These are phyloP conservation scores for Heptranchias perlo DNA, from an alignment of 2,113 vertebrate genomes.

Conservation along the genomic window DNA sequence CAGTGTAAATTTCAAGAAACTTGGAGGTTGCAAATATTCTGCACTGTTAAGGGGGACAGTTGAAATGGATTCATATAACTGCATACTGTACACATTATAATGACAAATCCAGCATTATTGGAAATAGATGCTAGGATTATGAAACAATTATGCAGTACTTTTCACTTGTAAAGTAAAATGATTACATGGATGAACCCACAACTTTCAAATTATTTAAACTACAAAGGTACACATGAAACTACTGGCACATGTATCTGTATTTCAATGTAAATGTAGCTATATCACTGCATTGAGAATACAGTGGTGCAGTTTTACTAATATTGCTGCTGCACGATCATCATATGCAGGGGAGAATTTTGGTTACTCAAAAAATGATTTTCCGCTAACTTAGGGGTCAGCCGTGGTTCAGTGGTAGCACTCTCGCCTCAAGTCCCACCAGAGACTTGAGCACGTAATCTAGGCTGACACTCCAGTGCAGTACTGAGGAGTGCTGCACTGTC, in stretches of 20 bases:
- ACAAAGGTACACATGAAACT: neutral
- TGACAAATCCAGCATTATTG: neutral
- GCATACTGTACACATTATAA: neutral
- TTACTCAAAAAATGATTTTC: neutral
- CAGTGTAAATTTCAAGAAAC: neutral
- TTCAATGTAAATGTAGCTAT: neutral
- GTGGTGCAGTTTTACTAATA: neutral
- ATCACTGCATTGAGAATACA: neutral
- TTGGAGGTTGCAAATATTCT: neutral
- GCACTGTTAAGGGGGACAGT: neutral
- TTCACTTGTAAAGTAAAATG: neutral
- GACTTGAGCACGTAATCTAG: no score
- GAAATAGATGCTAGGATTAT: neutral
- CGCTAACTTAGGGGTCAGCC: neutral
- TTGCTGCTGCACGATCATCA: neutral
- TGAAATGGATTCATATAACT: neutral
- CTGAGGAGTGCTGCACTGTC: no score
- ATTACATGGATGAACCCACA: neutral
- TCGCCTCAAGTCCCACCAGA: neutral
- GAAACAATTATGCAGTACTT: neutral
- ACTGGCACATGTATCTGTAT: neutral
- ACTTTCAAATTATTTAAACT: neutral
- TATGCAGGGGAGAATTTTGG: neutral
- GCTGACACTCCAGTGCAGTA: no score
- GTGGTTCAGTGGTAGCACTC: neutral